phyloP scores from a whole-genome alignment of 2,797 vertebrate genomes.

The Poecilia velifera region DNA sequence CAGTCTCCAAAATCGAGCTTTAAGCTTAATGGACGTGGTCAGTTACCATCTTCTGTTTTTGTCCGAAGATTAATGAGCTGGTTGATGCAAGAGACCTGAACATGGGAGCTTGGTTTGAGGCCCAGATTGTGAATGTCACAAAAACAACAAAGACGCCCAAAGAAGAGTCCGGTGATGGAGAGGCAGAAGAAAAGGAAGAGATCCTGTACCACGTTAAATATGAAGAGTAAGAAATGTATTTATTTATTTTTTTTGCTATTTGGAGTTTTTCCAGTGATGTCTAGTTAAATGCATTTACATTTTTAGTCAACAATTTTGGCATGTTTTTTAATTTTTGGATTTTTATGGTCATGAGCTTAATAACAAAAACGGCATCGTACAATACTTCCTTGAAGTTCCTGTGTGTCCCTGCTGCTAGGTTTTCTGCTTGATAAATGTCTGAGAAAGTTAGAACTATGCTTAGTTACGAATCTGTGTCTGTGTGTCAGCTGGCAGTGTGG shows the following conservation, averaged over 20 bases:
- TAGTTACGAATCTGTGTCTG: not conserved
- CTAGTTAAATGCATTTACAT: too few species aligned
- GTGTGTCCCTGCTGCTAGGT: not conserved
- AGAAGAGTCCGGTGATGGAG: slow-evolving; percentile 42
- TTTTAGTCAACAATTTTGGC: not conserved
- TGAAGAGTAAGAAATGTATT: slow-evolving; percentile 87
- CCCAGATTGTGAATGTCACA: slow-evolving; percentile 88
- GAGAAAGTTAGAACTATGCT: not conserved
- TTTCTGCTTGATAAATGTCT: not conserved
- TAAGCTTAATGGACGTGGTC: not conserved
- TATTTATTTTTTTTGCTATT: not conserved
- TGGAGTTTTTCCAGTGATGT: not conserved
- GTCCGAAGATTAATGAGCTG: slow-evolving; percentile 87
- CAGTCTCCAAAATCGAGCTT: not conserved
- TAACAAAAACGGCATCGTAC: not conserved
- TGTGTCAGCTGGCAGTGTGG: not conserved
- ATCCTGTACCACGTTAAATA: slow-evolving; percentile 95
- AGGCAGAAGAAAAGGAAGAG: slow-evolving; percentile 72
- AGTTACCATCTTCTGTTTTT: not conserved
- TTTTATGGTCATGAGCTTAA: not conserved
- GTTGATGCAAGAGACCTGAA: slow-evolving; percentile 93
- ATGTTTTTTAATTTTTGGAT: not conserved
- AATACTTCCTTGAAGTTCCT: not conserved
- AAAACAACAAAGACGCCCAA: slow-evolving; percentile 67
- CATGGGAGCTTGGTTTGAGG: slow-evolving; percentile 98